Evolutionary conservation across 2,797 vertebrate genomes (phyloP), one percentile per base, ranked within the genome.

Genomic region (Cynopterus sphinx): DNA sequence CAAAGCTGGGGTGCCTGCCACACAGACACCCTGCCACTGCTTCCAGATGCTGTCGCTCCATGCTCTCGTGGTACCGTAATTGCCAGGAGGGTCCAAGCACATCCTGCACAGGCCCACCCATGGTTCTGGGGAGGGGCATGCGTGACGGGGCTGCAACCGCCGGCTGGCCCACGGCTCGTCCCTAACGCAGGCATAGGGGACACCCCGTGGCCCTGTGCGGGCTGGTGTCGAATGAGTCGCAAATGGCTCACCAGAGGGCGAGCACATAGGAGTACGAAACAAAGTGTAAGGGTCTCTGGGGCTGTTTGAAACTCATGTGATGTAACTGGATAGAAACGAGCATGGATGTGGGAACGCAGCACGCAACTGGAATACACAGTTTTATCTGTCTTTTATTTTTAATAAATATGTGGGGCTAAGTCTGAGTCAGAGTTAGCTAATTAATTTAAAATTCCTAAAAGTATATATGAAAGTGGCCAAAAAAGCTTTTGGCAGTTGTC

Each of bases 11-110:
- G 33, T 9, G 6, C 73, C 22, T 15, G 7, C 3, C 36, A 46
- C 3, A 6, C 36, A 17, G n/a, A 9, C n/a, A 24, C 21, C 51
- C 46, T 41, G 67, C 59, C 17, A 0, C 49, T 36, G 49, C 61
- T 36, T 22, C 28, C 6, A 0, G 1, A 7, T 0, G 0, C 5
- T 15, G 0, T 59, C 28, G 49, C 33, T 57, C 24, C 5, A 0
- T 36, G 33, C 43, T 70, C 46, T 31, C 57, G 13, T 22, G 68
- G 51, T 39, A 7, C 70, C 16, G 6, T 65, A 31, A 8, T 43
- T 78, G 70, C 77, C 13, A 17, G 55, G 33, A 43, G 74, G 17
- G 33, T 9, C n/a, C 21, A 5, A 33, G 49, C 71, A 28, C 53
- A 9, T 21, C n/a, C 9, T 33, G 4, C 26, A 65, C 49, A 3